Evolutionary conservation across 2,113 vertebrate species (phyloP).

Genomic region (Pantherophis guttatus): DNA sequence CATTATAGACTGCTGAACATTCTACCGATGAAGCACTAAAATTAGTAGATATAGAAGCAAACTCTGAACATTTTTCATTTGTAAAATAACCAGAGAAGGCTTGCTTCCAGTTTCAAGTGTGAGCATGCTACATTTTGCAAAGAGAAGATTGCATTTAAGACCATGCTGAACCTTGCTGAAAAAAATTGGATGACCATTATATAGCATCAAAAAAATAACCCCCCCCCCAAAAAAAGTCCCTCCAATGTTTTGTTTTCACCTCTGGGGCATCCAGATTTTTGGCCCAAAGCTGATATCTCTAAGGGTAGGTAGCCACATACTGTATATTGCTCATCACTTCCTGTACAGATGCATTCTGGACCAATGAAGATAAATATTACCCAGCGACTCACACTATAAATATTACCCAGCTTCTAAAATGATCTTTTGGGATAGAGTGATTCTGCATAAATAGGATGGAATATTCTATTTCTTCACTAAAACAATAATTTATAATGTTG

Average conservation of each 20-base stretch:
- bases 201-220: neutral
- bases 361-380: neutral
- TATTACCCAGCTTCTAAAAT: neutral
- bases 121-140: neutral
- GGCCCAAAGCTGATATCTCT: too few relatives aligned
- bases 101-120: neutral
- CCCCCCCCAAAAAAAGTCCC: neutral
- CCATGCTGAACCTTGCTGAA: neutral
- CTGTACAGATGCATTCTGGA: neutral
- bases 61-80: neutral
- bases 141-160: neutral
- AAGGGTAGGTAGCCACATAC: too few relatives aligned
- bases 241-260: neutral
- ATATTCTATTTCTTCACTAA: neutral
- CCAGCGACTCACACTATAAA: neutral
- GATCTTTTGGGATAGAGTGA: neutral
- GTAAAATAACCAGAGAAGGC: neutral
- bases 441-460: neutral
- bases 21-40: conserved; percentile 21
- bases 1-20: neutral
- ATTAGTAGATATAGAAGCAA: neutral
- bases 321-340: neutral
- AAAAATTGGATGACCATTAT: neutral
- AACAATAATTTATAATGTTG: neutral
- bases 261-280: neutral